Conservation (phyloP, 1,140 invertebrate species). For the Caenorhabditis inopinata region DNA sequence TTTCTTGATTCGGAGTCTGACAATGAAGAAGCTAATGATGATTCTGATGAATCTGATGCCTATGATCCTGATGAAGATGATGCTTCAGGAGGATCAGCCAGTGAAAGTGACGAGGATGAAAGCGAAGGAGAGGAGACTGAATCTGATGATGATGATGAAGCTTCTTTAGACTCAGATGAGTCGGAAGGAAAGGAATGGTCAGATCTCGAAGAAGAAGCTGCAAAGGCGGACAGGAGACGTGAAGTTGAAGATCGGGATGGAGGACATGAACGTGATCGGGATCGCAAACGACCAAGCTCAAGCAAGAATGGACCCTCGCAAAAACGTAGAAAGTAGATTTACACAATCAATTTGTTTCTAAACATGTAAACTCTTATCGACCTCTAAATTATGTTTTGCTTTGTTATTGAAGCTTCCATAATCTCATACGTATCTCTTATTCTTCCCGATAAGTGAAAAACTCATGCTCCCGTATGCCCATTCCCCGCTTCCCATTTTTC, state of each 20-base stretch:
- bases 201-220: slow-evolving; percentile 81
- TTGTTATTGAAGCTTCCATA: too few relatives aligned
- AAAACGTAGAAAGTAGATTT: slow-evolving; percentile 15
- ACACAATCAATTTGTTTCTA: too few relatives aligned
- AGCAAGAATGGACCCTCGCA: slow-evolving; percentile 2
- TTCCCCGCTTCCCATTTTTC: too few relatives aligned
- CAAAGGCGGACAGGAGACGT: slow-evolving; percentile 59
- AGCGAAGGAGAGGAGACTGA: slow-evolving; percentile 55
- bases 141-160: slow-evolving; percentile 51
- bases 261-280: background rate
- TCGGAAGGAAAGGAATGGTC: slow-evolving; percentile 62
- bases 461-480: too few relatives aligned
- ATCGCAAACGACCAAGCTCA: background rate
- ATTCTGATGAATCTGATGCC: slow-evolving; percentile 59
- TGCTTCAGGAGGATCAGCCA: slow-evolving; percentile 48
- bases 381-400: too few relatives aligned
- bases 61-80: slow-evolving; percentile 65
- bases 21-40: slow-evolving; percentile 63
- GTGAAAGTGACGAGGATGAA: slow-evolving; percentile 70
- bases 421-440: too few relatives aligned
- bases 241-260: slow-evolving; percentile 49
- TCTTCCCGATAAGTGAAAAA: too few relatives aligned
- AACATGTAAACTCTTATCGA: too few relatives aligned
- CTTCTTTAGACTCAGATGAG: slow-evolving; percentile 55
- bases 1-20: slow-evolving; percentile 91